These are phyloP conservation scores for Phrixothrix hirtus DNA, from an alignment of 2,888 invertebrate genomes.

Conservation along the genomic window DNA sequence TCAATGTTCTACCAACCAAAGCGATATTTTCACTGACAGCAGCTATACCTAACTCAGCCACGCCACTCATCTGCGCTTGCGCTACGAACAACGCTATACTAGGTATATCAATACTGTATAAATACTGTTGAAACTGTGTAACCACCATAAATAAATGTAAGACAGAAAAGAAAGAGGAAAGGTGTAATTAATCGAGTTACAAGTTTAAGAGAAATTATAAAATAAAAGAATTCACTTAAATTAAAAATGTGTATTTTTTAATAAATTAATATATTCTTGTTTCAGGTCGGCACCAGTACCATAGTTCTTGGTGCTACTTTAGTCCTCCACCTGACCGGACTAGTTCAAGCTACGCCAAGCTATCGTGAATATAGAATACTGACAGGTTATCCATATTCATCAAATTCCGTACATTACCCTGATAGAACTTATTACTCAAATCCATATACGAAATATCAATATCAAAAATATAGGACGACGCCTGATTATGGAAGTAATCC, in stretches of 20 bases:
- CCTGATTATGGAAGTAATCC: constrained; percentile 19
- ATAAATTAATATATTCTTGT: too few species aligned
- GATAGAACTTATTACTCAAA: constrained; percentile 23
- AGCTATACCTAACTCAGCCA: too few species aligned
- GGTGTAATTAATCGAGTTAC: too few species aligned
- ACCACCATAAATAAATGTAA: too few species aligned
- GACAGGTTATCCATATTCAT: constrained; percentile 10
- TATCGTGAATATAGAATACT: constrained; percentile 17
- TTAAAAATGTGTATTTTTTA: neutral
- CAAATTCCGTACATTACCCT: constrained; percentile 7
- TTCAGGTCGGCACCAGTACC: constrained; percentile 21
- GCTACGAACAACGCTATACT: too few species aligned
- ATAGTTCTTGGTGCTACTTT: constrained; percentile 8
- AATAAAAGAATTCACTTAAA: neutral
- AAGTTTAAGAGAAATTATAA: neutral
- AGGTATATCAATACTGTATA: too few species aligned
- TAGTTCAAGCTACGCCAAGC: constrained; percentile 18
- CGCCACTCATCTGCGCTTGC: too few species aligned
- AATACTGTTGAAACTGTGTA: too few species aligned
- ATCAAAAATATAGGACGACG: constrained; percentile 5
- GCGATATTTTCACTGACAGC: too few species aligned
- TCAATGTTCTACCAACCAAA: too few species aligned
- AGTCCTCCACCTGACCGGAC: constrained; percentile 14
- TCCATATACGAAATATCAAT: constrained; percentile 20
- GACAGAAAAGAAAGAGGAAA: too few species aligned